Conservation (phyloP, 2,113 vertebrate species). For the Ictidomys tridecemlineatus region DNA sequence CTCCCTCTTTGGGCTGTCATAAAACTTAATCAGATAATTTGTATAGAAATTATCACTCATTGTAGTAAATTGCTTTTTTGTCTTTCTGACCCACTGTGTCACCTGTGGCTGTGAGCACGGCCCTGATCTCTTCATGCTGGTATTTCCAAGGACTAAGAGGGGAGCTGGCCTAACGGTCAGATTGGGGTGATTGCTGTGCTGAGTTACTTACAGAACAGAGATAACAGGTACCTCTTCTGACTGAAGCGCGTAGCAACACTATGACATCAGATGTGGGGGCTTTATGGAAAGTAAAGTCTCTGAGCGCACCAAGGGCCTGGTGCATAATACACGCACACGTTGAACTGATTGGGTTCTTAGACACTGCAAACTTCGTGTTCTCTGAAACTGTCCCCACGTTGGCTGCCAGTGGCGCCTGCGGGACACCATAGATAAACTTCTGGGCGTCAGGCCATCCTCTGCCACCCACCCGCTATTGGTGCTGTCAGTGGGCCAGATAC, state of each 20-base stretch:
- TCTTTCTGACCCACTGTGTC: neutral
- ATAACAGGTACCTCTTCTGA: neutral
- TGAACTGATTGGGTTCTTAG: neutral
- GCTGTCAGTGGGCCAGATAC: neutral
- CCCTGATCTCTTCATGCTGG: neutral
- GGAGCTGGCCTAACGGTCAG: neutral
- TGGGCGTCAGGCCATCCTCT: neutral
- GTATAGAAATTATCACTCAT: neutral
- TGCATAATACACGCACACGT: rapidly evolving
- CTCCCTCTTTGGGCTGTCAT: neutral
- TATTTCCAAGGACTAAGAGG: neutral
- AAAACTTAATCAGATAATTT: neutral
- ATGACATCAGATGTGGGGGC: neutral
- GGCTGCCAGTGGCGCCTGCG: neutral
- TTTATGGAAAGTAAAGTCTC: neutral
- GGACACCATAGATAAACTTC: neutral
- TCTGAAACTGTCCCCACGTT: neutral
- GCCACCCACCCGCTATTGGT: neutral
- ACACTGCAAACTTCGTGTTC: neutral
- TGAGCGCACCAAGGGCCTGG: too few relatives aligned
- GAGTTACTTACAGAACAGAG: neutral
- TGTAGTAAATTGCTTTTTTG: neutral
- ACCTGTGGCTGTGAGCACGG: neutral
- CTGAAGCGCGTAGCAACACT: too few relatives aligned
- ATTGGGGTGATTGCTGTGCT: neutral